Evolutionary conservation across 2,113 vertebrate genomes (phyloP).

Genomic region (Ciconia boyciana): DNA sequence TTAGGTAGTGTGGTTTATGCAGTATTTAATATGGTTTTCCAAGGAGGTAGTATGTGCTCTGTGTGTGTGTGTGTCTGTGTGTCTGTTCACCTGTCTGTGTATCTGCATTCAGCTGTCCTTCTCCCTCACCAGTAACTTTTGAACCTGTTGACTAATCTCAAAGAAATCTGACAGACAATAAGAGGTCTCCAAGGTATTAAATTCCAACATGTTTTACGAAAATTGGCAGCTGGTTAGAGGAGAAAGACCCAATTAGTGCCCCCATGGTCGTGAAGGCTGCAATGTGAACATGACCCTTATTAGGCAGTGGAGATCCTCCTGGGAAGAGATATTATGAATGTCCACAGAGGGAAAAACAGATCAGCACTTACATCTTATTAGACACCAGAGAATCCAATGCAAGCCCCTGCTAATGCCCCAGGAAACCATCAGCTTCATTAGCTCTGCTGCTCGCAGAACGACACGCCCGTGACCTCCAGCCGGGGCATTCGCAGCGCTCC

Average conservation of each 20-base stretch:
- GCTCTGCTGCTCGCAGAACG: not conserved
- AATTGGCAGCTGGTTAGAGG: not conserved
- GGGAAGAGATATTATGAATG: not conserved
- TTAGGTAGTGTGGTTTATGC: too few relatives aligned
- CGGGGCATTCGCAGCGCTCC: not conserved
- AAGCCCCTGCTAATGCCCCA: not conserved
- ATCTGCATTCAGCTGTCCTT: not conserved
- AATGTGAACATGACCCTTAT: not conserved
- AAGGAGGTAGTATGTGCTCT: not conserved
- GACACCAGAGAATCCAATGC: not conserved
- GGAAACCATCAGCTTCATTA: not conserved
- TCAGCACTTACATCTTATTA: not conserved
- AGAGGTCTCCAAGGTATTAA: not conserved
- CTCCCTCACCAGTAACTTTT: constrained; percentile 3
- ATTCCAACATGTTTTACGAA: not conserved
- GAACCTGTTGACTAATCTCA: constrained; percentile 13
- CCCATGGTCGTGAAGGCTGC: not conserved
- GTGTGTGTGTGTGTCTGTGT: not conserved
- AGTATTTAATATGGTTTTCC: not conserved
- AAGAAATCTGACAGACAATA: not conserved
- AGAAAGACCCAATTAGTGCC: not conserved
- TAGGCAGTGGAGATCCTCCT: not conserved
- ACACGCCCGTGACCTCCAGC: not conserved
- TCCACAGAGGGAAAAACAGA: not conserved
- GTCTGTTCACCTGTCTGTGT: not conserved